These are phyloP conservation scores for Myzus persicae DNA, from an alignment of 1,140 invertebrate genomes.

Conservation along the genomic window DNA sequence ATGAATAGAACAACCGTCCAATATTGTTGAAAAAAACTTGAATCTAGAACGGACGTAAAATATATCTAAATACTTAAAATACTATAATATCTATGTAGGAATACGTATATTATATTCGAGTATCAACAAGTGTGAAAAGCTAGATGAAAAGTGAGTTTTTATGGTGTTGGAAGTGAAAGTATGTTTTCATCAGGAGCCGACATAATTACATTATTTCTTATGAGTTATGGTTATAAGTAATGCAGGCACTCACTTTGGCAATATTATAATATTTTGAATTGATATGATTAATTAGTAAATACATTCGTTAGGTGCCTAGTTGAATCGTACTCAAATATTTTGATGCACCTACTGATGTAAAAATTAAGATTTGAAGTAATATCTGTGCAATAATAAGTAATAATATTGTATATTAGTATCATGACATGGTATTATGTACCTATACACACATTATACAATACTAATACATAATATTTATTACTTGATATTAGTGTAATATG, in stretches of 20 bases:
- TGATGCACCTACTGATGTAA: too few relatives aligned
- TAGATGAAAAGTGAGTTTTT: not conserved
- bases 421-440: too few relatives aligned
- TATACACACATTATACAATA: too few relatives aligned
- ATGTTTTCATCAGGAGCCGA: not conserved
- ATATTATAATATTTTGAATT: not conserved
- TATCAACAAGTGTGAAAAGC: constrained; percentile 28
- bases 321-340: too few relatives aligned
- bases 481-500: too few relatives aligned
- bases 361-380: too few relatives aligned
- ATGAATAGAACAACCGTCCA: not conserved
- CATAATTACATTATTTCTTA: not conserved
- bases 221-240: not conserved
- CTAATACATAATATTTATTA: too few relatives aligned
- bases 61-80: not conserved
- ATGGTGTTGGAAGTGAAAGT: not conserved
- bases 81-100: not conserved
- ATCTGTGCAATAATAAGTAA: too few relatives aligned
- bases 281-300: not conserved
- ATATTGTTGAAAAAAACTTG: not conserved
- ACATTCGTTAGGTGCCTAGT: not conserved
- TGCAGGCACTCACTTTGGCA: not conserved
- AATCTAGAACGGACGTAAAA: not conserved
- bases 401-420: too few relatives aligned
- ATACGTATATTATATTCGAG: not conserved